Base-by-base conservation (phyloP, 2,113 vertebrate genomes). In the Neolamprologus sp. region DNA sequence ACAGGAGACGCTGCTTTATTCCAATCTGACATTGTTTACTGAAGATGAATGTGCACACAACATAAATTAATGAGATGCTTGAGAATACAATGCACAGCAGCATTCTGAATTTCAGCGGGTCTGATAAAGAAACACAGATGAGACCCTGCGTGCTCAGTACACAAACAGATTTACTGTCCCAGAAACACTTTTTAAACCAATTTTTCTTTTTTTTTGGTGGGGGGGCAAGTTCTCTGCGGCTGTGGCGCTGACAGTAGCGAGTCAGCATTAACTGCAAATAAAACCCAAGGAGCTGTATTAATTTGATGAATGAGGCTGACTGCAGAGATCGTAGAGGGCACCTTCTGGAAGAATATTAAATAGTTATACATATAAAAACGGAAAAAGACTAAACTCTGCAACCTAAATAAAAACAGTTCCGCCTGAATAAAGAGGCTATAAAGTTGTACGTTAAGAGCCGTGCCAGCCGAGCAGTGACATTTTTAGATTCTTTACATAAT, bases 1-100 rank as follows among this genome's bases (percentile, higher is more conserved):
- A 49, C 65, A 54, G 28, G 80, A 35, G 21, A 35, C 17, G 21
- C 16, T 21, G 4, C 53, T 49, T 14, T 82, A 14, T 73, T 84
- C 42, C 37, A 33, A 28, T 35, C 40, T n/a, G 16, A 53, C 68
- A 40, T 6, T 17, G 73, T 89, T 90, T 78, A 42, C 82, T 16
- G 73, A n/a, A 82, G 84, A 87, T 80, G 53, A 92, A 82, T 16
- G 73, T 17, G 21, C 49, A 83, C 28, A 45, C 68, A 35, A 51
- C 40, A 80, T 19, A 83, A 85, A 87, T 85, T 82, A 93, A 91
- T 87, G 71, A 88, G 86, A 11, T 13, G 26, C 37, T 40, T 16
- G 55, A 85, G 57, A 71, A 88, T 89, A 91, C 55, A 68, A 78
- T 19, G 6, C 17, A 13, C 12, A 7, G 35, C 7, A 14, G 23